These are phyloP conservation scores for Leptinotarsa defecta DNA, from an alignment of 1,140 invertebrate species.

Conservation along the genomic window DNA sequence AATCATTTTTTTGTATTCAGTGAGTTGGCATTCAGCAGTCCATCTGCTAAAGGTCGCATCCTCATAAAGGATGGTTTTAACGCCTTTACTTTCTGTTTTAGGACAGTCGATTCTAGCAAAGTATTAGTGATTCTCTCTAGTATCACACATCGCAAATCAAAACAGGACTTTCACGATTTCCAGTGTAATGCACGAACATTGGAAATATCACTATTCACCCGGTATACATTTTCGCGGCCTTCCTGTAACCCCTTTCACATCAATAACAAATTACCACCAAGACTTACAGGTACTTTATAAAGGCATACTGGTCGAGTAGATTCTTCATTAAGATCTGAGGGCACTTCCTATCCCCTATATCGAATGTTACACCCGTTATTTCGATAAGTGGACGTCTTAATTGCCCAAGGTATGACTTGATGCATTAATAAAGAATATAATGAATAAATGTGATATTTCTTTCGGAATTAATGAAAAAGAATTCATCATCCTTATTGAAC, in stretches of 20 bases:
- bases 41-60: no score
- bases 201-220: no score
- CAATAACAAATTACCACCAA: neutral
- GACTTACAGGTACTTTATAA: neutral
- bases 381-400: neutral
- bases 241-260: neutral
- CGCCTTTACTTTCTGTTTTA: no score
- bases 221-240: no score
- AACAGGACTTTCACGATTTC: no score
- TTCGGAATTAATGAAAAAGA: neutral
- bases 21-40: no score
- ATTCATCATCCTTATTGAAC: neutral
- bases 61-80: no score
- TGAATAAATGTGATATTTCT: neutral
- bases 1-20: no score
- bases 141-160: no score
- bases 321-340: neutral
- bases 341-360: neutral
- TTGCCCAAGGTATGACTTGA: neutral
- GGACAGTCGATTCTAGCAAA: no score
- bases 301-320: neutral
- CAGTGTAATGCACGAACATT: no score
- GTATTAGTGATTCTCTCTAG: no score
- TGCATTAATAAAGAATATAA: neutral
- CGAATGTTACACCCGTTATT: constrained; percentile 1